These are phyloP conservation scores for Synanthedon formicaeformis DNA, from an alignment of 2,888 invertebrate species.

Conservation along the genomic window DNA sequence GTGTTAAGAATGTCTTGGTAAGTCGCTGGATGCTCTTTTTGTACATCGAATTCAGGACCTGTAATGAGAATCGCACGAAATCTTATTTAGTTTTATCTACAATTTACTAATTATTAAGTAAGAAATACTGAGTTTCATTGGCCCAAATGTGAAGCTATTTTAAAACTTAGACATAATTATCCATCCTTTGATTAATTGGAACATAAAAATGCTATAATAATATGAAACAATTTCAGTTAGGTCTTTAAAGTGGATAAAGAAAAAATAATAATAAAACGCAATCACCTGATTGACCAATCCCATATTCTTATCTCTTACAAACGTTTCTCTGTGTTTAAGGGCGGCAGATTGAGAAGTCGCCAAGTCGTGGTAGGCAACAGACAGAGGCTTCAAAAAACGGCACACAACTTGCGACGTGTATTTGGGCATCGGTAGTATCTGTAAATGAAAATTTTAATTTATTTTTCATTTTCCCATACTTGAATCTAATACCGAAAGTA, in stretches of 20 bases:
- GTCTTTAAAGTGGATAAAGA: too few species aligned
- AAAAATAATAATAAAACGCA: background rate
- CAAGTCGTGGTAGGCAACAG: constrained; percentile 89
- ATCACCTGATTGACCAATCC: constrained; percentile 81
- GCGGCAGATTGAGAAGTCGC: constrained; percentile 84
- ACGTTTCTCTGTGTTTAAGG: constrained; percentile 86
- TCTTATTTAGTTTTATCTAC: background rate
- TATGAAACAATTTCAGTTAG: too few species aligned
- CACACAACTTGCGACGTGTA: constrained; percentile 92
- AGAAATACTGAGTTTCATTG: too few species aligned
- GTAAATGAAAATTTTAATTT: constrained; percentile 9
- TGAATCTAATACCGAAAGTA: background rate
- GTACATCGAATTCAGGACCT: constrained; percentile 89
- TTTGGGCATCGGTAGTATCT: constrained; percentile 82
- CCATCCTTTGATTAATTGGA: too few species aligned
- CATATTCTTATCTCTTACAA: constrained; percentile 81
- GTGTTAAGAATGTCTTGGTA: constrained; percentile 93
- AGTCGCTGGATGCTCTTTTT: constrained; percentile 97
- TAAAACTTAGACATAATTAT: too few species aligned
- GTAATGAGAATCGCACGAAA: constrained; percentile 10
- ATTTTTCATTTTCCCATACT: background rate
- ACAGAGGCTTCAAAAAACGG: constrained; percentile 85
- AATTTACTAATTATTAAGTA: background rate
- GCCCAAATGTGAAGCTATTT: too few species aligned
- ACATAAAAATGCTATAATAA: too few species aligned